A percentile compares a stretch with the other conserved stretches of the same genome.
phyloP scores from a whole-genome alignment of 2,888 invertebrate species.

The Lepidochitona cinerea region DNA sequence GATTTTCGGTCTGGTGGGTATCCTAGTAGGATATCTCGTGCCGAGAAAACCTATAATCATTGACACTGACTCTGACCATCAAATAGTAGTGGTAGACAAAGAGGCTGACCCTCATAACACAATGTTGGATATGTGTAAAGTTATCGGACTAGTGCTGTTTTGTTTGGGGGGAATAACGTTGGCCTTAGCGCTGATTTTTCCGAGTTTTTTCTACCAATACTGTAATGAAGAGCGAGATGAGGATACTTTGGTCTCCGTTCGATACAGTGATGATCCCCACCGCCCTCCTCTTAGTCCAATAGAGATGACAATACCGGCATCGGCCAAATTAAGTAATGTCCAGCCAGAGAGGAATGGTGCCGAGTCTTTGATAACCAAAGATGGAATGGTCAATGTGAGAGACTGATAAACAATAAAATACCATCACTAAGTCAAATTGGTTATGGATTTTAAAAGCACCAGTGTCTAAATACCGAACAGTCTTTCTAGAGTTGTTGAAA shows the following conservation, averaged over 20 bases:
- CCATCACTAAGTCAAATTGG: too few species aligned
- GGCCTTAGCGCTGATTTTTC: constrained; percentile 71
- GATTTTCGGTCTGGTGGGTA: constrained; percentile 71
- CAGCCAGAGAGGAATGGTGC: constrained; percentile 64
- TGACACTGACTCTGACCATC: constrained; percentile 18
- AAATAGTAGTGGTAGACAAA: constrained; percentile 65
- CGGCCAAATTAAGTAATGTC: constrained; percentile 64
- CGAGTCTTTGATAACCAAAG: constrained; percentile 51
- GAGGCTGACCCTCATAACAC: constrained; percentile 71
- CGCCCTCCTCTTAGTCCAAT: constrained; percentile 50
- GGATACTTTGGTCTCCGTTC: constrained; percentile 54
- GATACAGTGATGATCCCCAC: constrained; percentile 41
- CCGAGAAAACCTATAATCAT: constrained; percentile 69
- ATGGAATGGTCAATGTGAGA: constrained; percentile 32
- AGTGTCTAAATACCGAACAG: too few species aligned
- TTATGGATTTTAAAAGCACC: too few species aligned
- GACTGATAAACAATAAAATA: too few species aligned
- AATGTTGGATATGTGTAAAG: constrained; percentile 72
- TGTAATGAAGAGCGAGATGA: constrained; percentile 66
- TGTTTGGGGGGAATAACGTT: constrained; percentile 73
- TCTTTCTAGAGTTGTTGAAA: too few species aligned
- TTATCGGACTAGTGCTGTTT: constrained; percentile 73
- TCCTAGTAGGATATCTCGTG: constrained; percentile 73
- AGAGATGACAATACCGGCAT: constrained; percentile 67
- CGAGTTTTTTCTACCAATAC: constrained; percentile 71